Base-by-base conservation (phyloP, 1,140 invertebrate genomes). In the Drosophila azteca region DNA sequence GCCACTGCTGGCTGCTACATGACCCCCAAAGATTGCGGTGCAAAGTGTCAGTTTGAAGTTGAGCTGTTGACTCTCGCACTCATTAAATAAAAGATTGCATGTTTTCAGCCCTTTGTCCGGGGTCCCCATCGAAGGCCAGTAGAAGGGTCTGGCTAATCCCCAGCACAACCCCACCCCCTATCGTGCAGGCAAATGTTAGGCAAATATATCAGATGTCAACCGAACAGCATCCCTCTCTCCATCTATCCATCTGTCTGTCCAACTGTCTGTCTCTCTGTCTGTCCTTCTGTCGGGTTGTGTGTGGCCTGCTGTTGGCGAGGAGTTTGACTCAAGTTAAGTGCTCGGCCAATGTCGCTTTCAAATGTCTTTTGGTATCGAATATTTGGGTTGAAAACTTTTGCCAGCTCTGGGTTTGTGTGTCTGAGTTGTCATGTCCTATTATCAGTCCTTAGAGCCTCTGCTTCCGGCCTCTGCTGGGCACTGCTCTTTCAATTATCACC, bases 41-140 rank as follows among this genome's bases (percentile, higher is more conserved):
- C 63, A 79, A 81, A 85, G 82, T 85, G 82, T 85, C 82, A 87
- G 79, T 77, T 87, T 82, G 78, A 87, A 87, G 82, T 85, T 81
- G 82, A 85, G 82, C 82, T 85, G 83, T 85, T 85, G 82, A 85
- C 82, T 85, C 82, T 85, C 78, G 74, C 79, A 87, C 78, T 85
- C 82, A 85, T 85, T 85, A 85, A 85, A 85, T 87, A 85, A 85
- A 85, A 85, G 82, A 85, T 85, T 85, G 82, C 82, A 85, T 87
- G 82, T 79, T 85, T 85, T 73, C 82, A 87, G 82, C 83, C 82
- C 67, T 85, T 85, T 85, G 82, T 85, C 63, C 61, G n/a, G 17
- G 61, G 26, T 20, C 46, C 43, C 55, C 49, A 17, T 43, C 15
- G 9, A 22, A 44, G 55, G 48, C 53, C 11, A 22, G 49, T 15